Conservation (phyloP, 2,113 vertebrate genomes). For the Dasyornis broadbenti region DNA sequence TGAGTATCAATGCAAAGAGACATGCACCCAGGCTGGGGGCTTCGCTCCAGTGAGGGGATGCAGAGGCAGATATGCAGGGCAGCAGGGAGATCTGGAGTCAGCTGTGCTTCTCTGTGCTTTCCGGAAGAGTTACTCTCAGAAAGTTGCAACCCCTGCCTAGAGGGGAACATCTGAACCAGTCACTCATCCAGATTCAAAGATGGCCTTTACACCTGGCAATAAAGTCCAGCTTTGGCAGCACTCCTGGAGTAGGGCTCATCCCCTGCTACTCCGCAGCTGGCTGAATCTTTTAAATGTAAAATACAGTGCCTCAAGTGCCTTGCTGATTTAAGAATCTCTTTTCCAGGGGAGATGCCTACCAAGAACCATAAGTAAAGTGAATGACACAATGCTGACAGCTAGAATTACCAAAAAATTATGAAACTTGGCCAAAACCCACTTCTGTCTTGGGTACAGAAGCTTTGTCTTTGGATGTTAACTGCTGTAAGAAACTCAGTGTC, state of each 20-base stretch:
- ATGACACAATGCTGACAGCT: neutral
- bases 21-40: neutral
- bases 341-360: neutral
- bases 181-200: neutral
- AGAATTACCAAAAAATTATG: neutral
- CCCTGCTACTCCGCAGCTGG: neutral
- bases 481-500: neutral
- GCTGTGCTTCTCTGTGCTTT: neutral
- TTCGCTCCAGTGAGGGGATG: fast-evolving
- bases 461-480: neutral
- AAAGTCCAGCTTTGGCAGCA: neutral
- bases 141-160: fast-evolving
- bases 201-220: neutral
- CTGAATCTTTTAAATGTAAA: neutral
- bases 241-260: neutral
- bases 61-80: neutral
- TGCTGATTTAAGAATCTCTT: neutral
- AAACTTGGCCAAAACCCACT: neutral
- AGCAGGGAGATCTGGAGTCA: neutral
- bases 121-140: neutral
- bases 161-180: neutral
- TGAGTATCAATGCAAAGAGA: neutral
- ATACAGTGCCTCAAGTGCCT: neutral
- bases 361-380: neutral
- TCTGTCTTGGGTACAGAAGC: neutral